These are phyloP conservation scores for Procambarus clarkii DNA, from an alignment of 1,140 invertebrate genomes.

Conservation along the genomic window DNA sequence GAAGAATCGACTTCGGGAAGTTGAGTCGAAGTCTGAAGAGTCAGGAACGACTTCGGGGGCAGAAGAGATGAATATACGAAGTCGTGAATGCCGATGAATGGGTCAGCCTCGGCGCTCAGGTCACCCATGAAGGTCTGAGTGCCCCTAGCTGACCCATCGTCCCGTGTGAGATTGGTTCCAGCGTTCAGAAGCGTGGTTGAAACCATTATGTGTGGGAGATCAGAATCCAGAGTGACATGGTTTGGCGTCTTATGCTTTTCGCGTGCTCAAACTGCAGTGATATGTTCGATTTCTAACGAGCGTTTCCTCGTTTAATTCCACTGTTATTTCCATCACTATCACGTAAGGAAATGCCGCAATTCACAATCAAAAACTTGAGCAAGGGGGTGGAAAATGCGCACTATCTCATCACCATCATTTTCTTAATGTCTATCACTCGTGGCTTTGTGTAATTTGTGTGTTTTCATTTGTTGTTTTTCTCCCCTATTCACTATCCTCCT, in stretches of 20 bases:
- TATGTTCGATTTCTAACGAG: no score
- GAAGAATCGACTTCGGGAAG: background rate
- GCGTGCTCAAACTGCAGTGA: no score
- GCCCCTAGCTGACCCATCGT: background rate
- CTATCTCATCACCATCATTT: no score
- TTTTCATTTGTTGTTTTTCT: no score
- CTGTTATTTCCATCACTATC: no score
- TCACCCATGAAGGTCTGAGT: background rate
- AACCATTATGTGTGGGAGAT: slow-evolving; percentile 6
- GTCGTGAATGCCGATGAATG: background rate
- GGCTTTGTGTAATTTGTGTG: no score
- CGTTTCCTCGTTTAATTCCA: no score
- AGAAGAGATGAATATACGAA: background rate
- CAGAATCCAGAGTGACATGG: background rate
- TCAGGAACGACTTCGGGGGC: background rate
- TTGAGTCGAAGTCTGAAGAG: background rate
- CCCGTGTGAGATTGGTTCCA: background rate
- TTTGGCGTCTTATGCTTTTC: background rate
- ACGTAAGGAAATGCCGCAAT: no score
- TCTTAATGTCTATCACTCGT: no score
- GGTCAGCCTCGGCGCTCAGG: background rate
- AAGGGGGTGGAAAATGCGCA: background rate
- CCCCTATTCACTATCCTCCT: no score
- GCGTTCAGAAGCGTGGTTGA: background rate
- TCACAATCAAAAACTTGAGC: no score